These are phyloP conservation scores for Odontomyia ornata DNA, from an alignment of 2,888 invertebrate genomes.

Conservation along the genomic window DNA sequence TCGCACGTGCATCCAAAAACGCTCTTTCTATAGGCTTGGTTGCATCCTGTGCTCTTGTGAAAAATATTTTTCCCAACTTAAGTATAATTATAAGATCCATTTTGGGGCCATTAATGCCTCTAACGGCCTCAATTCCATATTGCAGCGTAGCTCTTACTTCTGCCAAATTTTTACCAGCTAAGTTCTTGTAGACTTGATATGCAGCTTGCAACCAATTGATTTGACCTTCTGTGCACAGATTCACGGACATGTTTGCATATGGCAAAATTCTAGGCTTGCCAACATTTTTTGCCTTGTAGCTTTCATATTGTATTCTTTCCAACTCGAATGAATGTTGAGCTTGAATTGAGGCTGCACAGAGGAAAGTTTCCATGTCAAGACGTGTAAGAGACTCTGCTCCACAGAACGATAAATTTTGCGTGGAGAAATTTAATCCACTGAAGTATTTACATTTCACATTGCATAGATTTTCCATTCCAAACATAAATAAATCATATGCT, in stretches of 20 bases:
- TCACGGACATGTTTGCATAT: constrained; percentile 75
- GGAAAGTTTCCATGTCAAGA: constrained; percentile 83
- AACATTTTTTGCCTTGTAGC: constrained; percentile 56
- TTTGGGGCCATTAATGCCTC: constrained; percentile 84
- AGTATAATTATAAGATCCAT: constrained; percentile 79
- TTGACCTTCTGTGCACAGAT: constrained; percentile 74
- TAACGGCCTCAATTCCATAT: constrained; percentile 82
- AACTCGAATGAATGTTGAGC: constrained; percentile 67
- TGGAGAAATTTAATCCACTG: constrained; percentile 72
- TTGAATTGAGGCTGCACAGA: constrained; percentile 74
- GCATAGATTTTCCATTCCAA: constrained; percentile 70
- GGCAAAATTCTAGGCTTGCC: constrained; percentile 76
- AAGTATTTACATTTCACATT: constrained; percentile 72
- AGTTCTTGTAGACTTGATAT: constrained; percentile 74
- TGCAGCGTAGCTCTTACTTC: constrained; percentile 79
- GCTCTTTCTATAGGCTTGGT: constrained; percentile 68
- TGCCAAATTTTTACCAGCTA: constrained; percentile 67
- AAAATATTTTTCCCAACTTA: constrained; percentile 76
- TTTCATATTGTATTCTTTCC: constrained; percentile 66
- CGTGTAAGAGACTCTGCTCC: constrained; percentile 81
- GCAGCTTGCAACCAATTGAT: constrained; percentile 77
- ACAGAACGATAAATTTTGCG: constrained; percentile 70
- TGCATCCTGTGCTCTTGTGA: constrained; percentile 66
- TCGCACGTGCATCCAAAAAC: constrained; percentile 73
- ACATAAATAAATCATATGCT: constrained; percentile 85